These are phyloP conservation scores for Spheniscus humboldti DNA, from an alignment of 2,797 vertebrate species.

Conservation along the genomic window DNA sequence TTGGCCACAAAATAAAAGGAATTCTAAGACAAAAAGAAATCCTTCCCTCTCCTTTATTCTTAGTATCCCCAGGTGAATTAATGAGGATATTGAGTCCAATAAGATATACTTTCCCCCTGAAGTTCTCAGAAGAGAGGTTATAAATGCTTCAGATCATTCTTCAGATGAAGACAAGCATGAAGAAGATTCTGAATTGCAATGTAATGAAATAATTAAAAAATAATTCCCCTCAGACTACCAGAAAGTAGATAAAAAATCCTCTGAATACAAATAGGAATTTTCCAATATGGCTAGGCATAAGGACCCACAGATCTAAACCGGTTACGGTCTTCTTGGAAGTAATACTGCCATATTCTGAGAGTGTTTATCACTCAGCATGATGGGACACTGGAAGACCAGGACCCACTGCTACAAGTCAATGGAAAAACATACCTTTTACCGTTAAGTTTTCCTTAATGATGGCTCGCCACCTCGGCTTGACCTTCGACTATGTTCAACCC, in stretches of 20 bases:
- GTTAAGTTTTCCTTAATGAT: neutral
- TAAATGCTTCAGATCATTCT: neutral
- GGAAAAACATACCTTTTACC: neutral
- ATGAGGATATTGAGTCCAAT: neutral
- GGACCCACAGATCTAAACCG: neutral
- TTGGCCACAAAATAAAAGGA: neutral
- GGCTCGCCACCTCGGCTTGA: neutral
- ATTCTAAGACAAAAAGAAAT: neutral
- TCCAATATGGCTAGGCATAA: neutral
- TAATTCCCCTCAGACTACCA: neutral
- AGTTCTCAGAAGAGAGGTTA: neutral
- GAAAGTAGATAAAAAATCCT: neutral
- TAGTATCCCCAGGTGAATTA: neutral
- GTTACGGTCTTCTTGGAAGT: neutral
- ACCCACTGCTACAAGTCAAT: neutral
- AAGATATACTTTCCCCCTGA: neutral
- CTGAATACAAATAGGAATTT: neutral
- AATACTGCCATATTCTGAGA: neutral
- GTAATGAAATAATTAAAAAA: neutral
- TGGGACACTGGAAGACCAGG: neutral
- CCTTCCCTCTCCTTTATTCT: neutral
- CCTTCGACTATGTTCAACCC: neutral
- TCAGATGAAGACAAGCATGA: neutral
- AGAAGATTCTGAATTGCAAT: neutral
- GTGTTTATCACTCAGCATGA: neutral